A percentile compares a stretch with the other conserved stretches of the same genome.
Evolutionary conservation across 2,888 invertebrate species (phyloP).

Genomic region (Epinotia brunnichana): DNA sequence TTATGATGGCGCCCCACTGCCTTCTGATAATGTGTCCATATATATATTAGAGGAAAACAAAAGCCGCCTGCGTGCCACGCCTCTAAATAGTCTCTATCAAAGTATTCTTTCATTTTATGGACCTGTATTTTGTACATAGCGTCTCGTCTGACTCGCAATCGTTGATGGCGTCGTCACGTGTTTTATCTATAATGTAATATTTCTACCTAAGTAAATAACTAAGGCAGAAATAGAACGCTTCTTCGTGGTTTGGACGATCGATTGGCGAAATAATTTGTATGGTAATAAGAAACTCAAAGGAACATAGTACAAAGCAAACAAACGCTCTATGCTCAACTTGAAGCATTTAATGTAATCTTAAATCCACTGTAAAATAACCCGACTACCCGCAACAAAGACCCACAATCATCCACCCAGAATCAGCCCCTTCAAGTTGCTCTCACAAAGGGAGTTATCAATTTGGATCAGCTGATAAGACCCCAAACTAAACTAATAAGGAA

Average conservation of each 20-base stretch:
- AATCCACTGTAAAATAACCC: neutral
- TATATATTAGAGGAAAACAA: too few relatives aligned
- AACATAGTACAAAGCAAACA: neutral
- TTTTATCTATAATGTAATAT: too few relatives aligned
- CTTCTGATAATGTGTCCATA: too few relatives aligned
- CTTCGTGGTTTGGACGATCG: neutral
- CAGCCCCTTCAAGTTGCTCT: conserved; percentile 14
- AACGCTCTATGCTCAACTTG: neutral
- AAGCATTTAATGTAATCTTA: neutral
- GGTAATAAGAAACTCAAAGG: neutral
- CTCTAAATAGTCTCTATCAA: too few relatives aligned
- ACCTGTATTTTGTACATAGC: too few relatives aligned
- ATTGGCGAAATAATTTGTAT: neutral
- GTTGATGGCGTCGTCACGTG: too few relatives aligned
- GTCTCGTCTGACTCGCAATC: too few relatives aligned
- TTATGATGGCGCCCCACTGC: too few relatives aligned
- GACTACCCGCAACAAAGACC: conserved; percentile 1
- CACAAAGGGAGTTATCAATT: conserved; percentile 35
- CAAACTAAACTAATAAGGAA: conserved; percentile 38
- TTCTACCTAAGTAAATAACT: too few relatives aligned
- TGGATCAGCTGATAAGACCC: conserved; percentile 29
- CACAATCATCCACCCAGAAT: neutral
- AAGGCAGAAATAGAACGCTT: neutral
- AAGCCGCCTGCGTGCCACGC: too few relatives aligned
- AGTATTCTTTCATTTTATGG: too few relatives aligned